phyloP scores from a whole-genome alignment of 2,888 invertebrate genomes.

The Drosophila engyochracea region DNA sequence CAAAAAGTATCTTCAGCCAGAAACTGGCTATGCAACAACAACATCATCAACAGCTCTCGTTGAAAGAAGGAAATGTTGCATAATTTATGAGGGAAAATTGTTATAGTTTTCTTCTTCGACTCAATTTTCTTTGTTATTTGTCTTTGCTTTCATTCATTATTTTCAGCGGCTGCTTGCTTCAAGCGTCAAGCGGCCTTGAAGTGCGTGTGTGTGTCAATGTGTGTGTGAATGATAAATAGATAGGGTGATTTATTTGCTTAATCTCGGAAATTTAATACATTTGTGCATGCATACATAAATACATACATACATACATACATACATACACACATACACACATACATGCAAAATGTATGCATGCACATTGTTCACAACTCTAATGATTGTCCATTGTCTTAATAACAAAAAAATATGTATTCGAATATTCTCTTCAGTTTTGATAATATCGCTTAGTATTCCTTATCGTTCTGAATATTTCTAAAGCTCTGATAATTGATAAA shows the following conservation, averaged over 20 bases:
- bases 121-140: slow-evolving; percentile 42
- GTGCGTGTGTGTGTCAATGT: slow-evolving; percentile 3
- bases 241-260: slow-evolving; percentile 1
- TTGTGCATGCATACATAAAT: not conserved
- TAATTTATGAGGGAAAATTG: slow-evolving; percentile 78
- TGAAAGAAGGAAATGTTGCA: slow-evolving; percentile 76
- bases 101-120: slow-evolving; percentile 51
- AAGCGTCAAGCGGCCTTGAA: slow-evolving; percentile 52
- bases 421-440: not conserved
- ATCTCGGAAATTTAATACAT: slow-evolving; percentile 2
- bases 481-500: not conserved
- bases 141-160: slow-evolving; percentile 36
- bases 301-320: not conserved
- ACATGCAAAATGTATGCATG: not conserved
- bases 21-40: slow-evolving; percentile 17
- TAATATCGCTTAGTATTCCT: not conserved
- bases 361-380: not conserved
- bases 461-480: not conserved
- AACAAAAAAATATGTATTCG: not conserved
- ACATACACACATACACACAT: not conserved
- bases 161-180: slow-evolving; percentile 12
- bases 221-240: not conserved
- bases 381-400: not conserved
- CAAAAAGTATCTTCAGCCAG: not conserved
- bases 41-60: slow-evolving; percentile 35